Evolutionary conservation across 2,797 vertebrate genomes (phyloP).

Genomic region (Danio tinwini): DNA sequence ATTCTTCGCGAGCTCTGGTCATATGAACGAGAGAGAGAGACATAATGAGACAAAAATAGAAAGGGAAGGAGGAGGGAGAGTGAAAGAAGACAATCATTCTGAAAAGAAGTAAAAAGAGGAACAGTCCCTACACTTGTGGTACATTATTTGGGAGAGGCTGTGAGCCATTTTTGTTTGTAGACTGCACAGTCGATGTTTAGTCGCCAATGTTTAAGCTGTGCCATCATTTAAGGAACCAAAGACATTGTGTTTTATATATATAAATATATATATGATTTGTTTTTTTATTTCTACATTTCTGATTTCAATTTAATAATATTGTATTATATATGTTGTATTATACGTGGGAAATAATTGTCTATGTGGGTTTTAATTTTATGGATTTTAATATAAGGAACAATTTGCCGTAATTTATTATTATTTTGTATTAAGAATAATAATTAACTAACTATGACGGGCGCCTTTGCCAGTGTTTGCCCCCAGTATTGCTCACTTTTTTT

Average conservation of each 20-base stretch:
- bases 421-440: constrained; percentile 69
- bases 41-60: constrained; percentile 48
- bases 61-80: constrained; percentile 57
- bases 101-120: constrained; percentile 62
- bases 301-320: constrained; percentile 70
- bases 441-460: constrained; percentile 75
- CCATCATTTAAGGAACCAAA: constrained; percentile 90
- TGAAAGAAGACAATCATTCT: constrained; percentile 60
- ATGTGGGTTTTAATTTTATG: constrained; percentile 82
- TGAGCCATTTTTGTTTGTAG: constrained; percentile 77
- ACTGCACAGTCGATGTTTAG: constrained; percentile 76
- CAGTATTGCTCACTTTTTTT: constrained; percentile 84
- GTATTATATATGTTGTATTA: constrained; percentile 77
- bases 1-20: constrained; percentile 92
- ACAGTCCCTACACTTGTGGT: constrained; percentile 86
- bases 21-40: constrained; percentile 77
- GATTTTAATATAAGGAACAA: constrained; percentile 90
- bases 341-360: constrained; percentile 75
- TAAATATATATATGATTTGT: constrained; percentile 67
- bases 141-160: constrained; percentile 96
- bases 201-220: constrained; percentile 81
- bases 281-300: constrained; percentile 78
- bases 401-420: constrained; percentile 86
- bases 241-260: constrained; percentile 68
- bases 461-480: constrained; percentile 85